Base-by-base conservation (phyloP, 1,140 invertebrate species). In the Pseudomyrmex pallidus region DNA sequence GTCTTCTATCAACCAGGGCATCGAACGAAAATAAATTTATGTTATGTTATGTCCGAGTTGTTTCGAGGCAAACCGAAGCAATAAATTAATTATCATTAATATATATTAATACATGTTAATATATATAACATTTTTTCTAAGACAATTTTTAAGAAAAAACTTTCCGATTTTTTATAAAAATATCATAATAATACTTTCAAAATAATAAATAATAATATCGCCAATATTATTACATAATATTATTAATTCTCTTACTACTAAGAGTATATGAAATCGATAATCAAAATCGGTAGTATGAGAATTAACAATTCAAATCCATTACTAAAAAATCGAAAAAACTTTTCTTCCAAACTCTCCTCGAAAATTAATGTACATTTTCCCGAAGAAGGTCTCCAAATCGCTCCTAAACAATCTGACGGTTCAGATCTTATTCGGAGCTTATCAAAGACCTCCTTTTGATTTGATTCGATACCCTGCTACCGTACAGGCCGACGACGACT, bases 401-500 rank as follows among this genome's bases (percentile, higher is more conserved):
- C 5, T 70, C 76, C 66, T 57, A 13, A 35, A 25, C 8, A 0
- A 8, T 68, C 44, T 17, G 52, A 54, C 52, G 52, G 12, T 57
- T 57, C 44, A n/a, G 56, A 15, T 13, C 8, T 20, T 59, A 35
- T 50, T 80, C 66, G 22, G 48, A 57, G 67, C 17, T 59, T 78
- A 70, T 67, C 15, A 35, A 59, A 78, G 20, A 46, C 54, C n/a
- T 8, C 63, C 59, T 77, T 35, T 73, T 25, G 73, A 74, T 78
- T 78, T 64, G 15, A 78, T 80, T 80, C 76, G 76, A 80, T 80
- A 80, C 76, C 76, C 76, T 80, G 76, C 76, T 80, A 80, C 89
- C 92, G 84, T 91, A 77, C 91, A 93, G 88, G 88, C 91, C 90
- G 89, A 82, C 89, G 86, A 89, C 91, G 91, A 83, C 91, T 96